phyloP scores from a whole-genome alignment of 2,113 vertebrate genomes.

The Xiphophorus hellerii region DNA sequence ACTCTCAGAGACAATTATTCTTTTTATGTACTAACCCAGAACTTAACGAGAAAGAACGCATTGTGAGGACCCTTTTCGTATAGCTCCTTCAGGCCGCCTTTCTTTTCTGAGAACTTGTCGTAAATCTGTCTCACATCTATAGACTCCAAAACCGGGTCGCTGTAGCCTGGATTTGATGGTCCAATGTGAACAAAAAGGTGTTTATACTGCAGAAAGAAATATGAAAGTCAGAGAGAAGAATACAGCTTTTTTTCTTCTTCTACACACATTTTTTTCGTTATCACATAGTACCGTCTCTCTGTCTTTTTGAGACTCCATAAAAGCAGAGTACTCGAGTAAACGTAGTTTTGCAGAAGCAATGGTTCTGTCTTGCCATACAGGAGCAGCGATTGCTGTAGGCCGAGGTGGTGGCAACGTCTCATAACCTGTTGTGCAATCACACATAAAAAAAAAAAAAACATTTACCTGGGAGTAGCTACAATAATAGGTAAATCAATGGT shows the following conservation, averaged over 20 bases:
- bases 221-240: background rate
- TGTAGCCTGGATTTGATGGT: conserved; percentile 92
- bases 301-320: conserved; percentile 93
- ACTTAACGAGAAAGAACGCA: conserved; percentile 95
- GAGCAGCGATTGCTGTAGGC: conserved; percentile 86
- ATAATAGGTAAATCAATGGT: background rate
- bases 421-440: conserved; percentile 80
- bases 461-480: background rate
- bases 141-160: conserved; percentile 90
- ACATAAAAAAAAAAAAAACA: background rate
- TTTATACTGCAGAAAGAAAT: conserved; percentile 84
- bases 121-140: conserved; percentile 97
- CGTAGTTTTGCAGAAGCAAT: conserved; percentile 91
- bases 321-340: conserved; percentile 93
- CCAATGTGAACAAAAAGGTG: conserved; percentile 97
- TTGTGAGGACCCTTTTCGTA: conserved; percentile 94
- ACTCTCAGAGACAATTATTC: background rate
- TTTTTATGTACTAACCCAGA: conserved; percentile 84
- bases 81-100: conserved; percentile 94
- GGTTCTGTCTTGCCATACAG: conserved; percentile 94
- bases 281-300: conserved; percentile 86
- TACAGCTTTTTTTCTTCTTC: too few relatives aligned
- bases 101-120: conserved; percentile 96
- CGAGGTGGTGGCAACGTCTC: conserved; percentile 88
- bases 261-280: background rate